A percentile compares a stretch with the other conserved stretches of the same genome.
phyloP scores from a whole-genome alignment of 2,888 invertebrate genomes.

The Heliconius cydno region DNA sequence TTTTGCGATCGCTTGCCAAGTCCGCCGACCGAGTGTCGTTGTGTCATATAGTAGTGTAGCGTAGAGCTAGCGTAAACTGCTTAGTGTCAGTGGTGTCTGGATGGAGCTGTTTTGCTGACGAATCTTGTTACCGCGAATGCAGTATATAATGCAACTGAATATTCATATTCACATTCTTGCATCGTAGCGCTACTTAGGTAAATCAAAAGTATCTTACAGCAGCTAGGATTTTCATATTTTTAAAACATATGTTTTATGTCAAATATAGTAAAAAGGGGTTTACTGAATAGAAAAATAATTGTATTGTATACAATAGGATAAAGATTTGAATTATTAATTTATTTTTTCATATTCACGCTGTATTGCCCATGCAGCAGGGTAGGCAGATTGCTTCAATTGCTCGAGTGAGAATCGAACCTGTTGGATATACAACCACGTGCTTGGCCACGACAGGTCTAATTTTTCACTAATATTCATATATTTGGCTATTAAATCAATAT shows the following conservation, averaged over 20 bases:
- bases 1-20: slow-evolving; percentile 59
- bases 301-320: neutral
- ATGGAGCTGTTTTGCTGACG: slow-evolving; percentile 72
- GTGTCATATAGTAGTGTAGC: slow-evolving; percentile 51
- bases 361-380: too few species aligned
- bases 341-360: too few species aligned
- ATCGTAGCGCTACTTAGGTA: slow-evolving; percentile 52
- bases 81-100: slow-evolving; percentile 51
- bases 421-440: too few species aligned
- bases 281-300: neutral
- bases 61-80: slow-evolving; percentile 64
- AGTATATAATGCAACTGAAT: slow-evolving; percentile 70
- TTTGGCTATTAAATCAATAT: neutral
- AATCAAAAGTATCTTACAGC: slow-evolving; percentile 55
- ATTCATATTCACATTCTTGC: slow-evolving; percentile 75
- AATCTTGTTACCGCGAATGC: slow-evolving; percentile 78
- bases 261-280: neutral
- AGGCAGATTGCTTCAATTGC: too few species aligned
- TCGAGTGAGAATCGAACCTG: too few species aligned
- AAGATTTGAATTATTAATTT: neutral
- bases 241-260: neutral
- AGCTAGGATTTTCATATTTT: neutral
- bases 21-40: slow-evolving; percentile 53
- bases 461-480: neutral
- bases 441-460: too few species aligned